Evolutionary conservation across 2,888 invertebrate genomes (phyloP).

Genomic region (Himalopsyche anomala): DNA sequence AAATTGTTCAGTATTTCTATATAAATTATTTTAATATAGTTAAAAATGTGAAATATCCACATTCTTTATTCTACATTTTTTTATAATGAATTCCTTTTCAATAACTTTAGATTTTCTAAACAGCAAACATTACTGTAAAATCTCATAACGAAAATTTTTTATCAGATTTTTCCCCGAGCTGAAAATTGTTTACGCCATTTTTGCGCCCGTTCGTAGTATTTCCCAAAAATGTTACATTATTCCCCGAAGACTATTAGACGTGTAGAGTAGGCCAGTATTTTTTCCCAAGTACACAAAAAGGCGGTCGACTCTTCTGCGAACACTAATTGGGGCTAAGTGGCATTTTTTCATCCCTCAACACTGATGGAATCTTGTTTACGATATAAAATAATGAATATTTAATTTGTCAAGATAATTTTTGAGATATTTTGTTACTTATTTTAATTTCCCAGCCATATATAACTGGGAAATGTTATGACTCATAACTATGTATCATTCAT

Average conservation of each 20-base stretch:
- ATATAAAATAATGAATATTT: background rate
- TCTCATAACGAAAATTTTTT: background rate
- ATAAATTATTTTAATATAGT: too few species aligned
- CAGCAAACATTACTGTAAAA: slow-evolving; percentile 3
- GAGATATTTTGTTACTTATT: too few species aligned
- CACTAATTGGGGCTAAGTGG: slow-evolving; percentile 14
- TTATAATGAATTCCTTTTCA: background rate
- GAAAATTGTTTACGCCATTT: slow-evolving; percentile 16
- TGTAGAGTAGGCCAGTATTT: background rate
- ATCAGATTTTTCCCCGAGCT: background rate
- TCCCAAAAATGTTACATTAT: slow-evolving; percentile 16
- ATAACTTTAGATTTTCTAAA: background rate
- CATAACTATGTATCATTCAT: too few species aligned
- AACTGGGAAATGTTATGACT: too few species aligned
- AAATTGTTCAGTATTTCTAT: too few species aligned
- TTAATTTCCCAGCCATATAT: too few species aligned
- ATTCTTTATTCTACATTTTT: background rate
- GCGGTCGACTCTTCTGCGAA: slow-evolving; percentile 26
- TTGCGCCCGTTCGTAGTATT: background rate
- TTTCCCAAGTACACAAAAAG: background rate
- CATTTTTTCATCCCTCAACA: background rate
- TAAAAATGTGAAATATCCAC: too few species aligned
- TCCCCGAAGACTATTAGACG: slow-evolving; percentile 20
- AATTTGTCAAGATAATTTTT: background rate
- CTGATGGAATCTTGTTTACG: slow-evolving; percentile 20